phyloP scores from a whole-genome alignment of 2,113 vertebrate species.

The Clinocottus analis region DNA sequence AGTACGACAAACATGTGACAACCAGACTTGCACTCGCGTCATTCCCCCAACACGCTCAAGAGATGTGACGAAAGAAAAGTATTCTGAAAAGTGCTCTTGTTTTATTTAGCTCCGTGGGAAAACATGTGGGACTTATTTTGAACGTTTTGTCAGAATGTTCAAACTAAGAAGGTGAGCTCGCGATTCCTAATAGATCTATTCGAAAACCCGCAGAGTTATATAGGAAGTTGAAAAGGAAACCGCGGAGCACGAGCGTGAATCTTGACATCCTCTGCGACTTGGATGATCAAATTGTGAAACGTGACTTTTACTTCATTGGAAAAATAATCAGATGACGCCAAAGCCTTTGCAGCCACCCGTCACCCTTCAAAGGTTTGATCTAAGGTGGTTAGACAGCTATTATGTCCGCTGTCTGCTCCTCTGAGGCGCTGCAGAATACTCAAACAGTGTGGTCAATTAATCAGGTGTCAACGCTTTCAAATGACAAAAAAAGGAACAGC shows the following conservation, averaged over 20 bases:
- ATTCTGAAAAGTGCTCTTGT: constrained; percentile 47
- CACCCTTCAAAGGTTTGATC: not conserved
- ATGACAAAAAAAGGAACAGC: constrained; percentile 40
- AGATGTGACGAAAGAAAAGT: constrained; percentile 57
- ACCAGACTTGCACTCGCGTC: constrained; percentile 29
- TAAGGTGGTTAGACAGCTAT: not conserved
- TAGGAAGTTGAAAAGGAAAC: not conserved
- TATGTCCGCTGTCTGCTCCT: not conserved
- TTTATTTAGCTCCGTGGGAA: constrained; percentile 50
- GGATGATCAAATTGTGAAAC: not conserved
- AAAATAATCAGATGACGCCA: not conserved
- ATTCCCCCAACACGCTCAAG: constrained; percentile 35
- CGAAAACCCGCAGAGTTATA: constrained; percentile 9
- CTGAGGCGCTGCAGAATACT: not conserved
- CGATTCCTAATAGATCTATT: constrained; percentile 24
- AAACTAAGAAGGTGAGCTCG: constrained; percentile 1
- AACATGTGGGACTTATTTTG: constrained; percentile 43
- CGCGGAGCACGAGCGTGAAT: not conserved
- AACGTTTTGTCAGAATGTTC: constrained; percentile 48
- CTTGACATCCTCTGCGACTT: not conserved
- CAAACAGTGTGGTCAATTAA: constrained; percentile 46
- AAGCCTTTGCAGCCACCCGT: not conserved
- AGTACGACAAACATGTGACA: constrained; percentile 67
- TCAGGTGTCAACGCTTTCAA: constrained; percentile 46
- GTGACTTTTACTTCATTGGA: not conserved